Percentiles rank a stretch among this genome's conserved stretches.
Conservation (phyloP, 2,113 vertebrate genomes). For the Alexandromys fortis region DNA sequence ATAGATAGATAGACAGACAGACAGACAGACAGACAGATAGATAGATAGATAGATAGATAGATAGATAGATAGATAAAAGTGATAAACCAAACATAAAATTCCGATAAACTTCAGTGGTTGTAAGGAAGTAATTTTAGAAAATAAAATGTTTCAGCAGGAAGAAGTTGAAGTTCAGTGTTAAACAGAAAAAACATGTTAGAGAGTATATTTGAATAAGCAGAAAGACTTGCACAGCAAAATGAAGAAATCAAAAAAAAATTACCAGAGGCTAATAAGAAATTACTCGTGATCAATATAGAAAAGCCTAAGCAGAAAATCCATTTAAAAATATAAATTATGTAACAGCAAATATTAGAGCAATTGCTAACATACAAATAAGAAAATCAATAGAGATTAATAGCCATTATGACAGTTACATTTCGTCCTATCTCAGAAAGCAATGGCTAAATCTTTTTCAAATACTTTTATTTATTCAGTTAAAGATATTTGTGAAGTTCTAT, state of each 20-base stretch:
- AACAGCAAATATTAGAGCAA: slow-evolving; percentile 7
- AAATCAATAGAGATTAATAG: not conserved
- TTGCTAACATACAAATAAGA: not conserved
- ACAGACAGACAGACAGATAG: too few relatives aligned
- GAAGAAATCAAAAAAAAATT: not conserved
- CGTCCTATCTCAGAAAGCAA: not conserved
- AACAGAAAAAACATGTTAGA: not conserved
- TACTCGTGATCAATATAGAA: not conserved
- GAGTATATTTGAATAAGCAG: not conserved
- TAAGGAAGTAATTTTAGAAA: not conserved
- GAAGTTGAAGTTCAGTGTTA: not conserved
- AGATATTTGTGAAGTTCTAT: not conserved
- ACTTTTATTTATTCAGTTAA: not conserved
- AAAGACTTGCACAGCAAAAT: not conserved
- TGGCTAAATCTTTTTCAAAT: not conserved
- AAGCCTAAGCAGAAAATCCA: not conserved
- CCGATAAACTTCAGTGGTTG: not conserved
- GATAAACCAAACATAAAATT: not conserved
- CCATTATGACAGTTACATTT: not conserved
- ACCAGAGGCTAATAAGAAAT: not conserved
- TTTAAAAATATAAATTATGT: not conserved
- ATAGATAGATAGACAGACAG: too few relatives aligned
- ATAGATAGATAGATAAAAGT: not conserved
- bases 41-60: too few relatives aligned
- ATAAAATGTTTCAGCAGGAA: not conserved